These are phyloP conservation scores for Lucinisca nassula DNA, from an alignment of 2,888 invertebrate species.

Conservation along the genomic window DNA sequence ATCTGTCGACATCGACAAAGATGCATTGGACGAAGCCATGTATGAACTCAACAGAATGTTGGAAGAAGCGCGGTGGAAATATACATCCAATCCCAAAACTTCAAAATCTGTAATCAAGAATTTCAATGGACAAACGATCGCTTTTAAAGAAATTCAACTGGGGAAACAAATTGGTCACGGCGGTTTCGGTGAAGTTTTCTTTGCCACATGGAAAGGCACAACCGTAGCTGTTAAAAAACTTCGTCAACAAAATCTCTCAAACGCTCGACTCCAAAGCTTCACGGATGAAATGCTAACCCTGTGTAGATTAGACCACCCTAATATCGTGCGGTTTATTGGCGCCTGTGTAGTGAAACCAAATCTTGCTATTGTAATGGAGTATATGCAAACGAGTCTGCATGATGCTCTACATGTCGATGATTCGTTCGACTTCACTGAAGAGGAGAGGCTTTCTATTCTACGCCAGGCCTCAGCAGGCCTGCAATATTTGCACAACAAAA, in stretches of 20 bases:
- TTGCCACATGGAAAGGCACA: constrained; percentile 57
- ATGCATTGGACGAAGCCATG: constrained; percentile 5
- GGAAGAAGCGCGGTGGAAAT: constrained; percentile 23
- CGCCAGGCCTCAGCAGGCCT: constrained; percentile 52
- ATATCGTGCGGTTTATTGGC: constrained; percentile 67
- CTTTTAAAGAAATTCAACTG: constrained; percentile 55
- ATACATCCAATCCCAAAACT: constrained; percentile 28
- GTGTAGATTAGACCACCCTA: constrained; percentile 57
- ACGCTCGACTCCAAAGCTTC: constrained; percentile 48
- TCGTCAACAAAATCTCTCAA: constrained; percentile 51
- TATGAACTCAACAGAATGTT: constrained; percentile 25
- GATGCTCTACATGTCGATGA: constrained; percentile 61
- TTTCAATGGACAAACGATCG: constrained; percentile 46
- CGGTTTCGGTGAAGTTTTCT: constrained; percentile 67
- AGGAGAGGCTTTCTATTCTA: constrained; percentile 59
- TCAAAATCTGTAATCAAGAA: constrained; percentile 26
- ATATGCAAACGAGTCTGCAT: constrained; percentile 67
- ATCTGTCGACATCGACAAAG: neutral
- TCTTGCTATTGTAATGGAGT: constrained; percentile 67
- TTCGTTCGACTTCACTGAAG: constrained; percentile 54
- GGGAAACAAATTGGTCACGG: constrained; percentile 63
- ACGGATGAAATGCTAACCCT: constrained; percentile 50
- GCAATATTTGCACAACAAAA: constrained; percentile 59
- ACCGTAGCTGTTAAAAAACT: constrained; percentile 70
- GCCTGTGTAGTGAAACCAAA: constrained; percentile 61